Evolutionary conservation across 2,888 invertebrate genomes (phyloP), one percentile per base, ranked within the genome.

Genomic region (Allophyes oxyacanthae): DNA sequence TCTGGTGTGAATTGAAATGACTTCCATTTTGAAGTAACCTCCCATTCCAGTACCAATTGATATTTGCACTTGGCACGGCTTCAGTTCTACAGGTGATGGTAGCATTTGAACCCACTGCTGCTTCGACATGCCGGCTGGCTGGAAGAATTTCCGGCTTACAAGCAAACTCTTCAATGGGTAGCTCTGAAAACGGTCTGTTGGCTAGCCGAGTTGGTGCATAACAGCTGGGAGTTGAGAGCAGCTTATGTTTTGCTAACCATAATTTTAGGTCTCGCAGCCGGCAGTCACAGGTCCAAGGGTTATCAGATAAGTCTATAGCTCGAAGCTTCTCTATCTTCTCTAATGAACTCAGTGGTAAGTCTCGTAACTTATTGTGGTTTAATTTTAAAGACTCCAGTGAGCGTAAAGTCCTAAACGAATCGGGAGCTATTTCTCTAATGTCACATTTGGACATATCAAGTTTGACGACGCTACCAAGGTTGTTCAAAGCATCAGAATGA

Each of bases 211-310:
- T 95, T 0, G 97, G 97, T 2, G 96, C 96, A 14, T 95, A 95
- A 81, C 98, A 98, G 20, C 96, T 90, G 0, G 98, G 98, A 6
- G 97, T 96, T 49, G 97, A 96, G n/a, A 96, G 95, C 75, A 96
- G 95, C 82, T 97, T 97, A 73, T 96, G 95, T 78, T 96, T 96
- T 46, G 96, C 95, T 65, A 98, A 90, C 98, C 98, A 98, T 76
- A 96, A 94, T 84, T 97, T 97, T 58, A 97, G 95, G 58, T 97
- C 96, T 45, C 98, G 94, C 57, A 98, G 87, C 20, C 97, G 96
- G 81, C 98, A 98, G 83, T 98, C 98, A 83, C 98, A 98, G 63
- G 96, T 95, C 98, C 98, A 98, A 0, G 97, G 97, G 88, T 98
- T 98, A 70, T 97, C 97, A 68, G 98, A 97, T 69, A 98, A 90